Evolutionary conservation across 2,888 invertebrate species (phyloP), one percentile per base, ranked within the genome.

Genomic region (Cistogaster globosa): DNA sequence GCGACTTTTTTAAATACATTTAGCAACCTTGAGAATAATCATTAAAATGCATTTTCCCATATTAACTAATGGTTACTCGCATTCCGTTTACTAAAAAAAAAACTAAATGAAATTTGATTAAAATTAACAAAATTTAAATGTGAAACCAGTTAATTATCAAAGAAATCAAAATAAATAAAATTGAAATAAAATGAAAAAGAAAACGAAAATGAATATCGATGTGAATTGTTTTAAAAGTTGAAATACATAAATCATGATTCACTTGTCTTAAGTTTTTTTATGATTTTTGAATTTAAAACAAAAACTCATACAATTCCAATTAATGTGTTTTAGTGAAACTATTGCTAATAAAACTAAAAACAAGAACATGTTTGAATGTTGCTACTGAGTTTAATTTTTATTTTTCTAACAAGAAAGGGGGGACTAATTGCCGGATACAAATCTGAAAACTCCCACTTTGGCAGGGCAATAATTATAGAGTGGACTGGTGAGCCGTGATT

Each of bases 161-260:
- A 16, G 4, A n/a, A 60, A 9, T 16, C 7, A 38, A 38, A 38
- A 38, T 7, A 60, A 48, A 36, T 18, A 22, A 14, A 51, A 22
- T 62, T 60, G 9, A n/a, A 63, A 42, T 42, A 55, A 45, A 63
- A 65, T 3, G 0, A 8, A 57, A n/a, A 69, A 22, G 11, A 22
- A 5, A 42, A 38, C 32, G 26, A 32, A 32, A 32, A 38, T 76
- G 20, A 76, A 51, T 62, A 57, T 45, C n/a, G 55, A 45, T 22
- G 48, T 57, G 48, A 18, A 48, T 67, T 57, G 20, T 36, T 67
- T 67, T 67, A n/a, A 57, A 67, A 67, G 67, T 67, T 67, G 45
- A 58, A 76, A 22, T 20, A 42, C 11, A 42, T 42, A 12, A 32
- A 12, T 42, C 16, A 76, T 76, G 76, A 76, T 32, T 76, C 76